Evolutionary conservation across 1,140 invertebrate genomes (phyloP), one percentile per base, ranked within the genome.

Genomic region (Heliconius hewitsoni): DNA sequence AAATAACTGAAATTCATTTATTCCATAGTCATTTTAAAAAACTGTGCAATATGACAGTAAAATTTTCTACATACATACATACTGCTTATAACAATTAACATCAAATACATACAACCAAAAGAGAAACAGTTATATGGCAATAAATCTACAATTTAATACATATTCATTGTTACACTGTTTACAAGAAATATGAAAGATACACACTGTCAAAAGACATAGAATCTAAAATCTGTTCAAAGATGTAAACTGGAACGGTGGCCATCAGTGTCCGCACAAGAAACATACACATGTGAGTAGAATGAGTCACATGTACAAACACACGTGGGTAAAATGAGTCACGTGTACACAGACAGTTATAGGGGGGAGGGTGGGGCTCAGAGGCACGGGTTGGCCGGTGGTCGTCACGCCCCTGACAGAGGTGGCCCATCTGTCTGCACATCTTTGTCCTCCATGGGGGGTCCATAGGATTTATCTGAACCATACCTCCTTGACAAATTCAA

Each of bases 401-500:
- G 92, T 93, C 92, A 93, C 91, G 93, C 92, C 27, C 87, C 84
- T 74, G 87, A 82, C 70, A 87, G 81, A 34, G 90, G 90, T 52
- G 91, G 89, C 76, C 89, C 91, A 52, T 96, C 96, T 52, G 96
- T 96, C 94, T 96, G 96, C 50, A 96, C 95, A 71, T 95, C 95
- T 87, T 96, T 96, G 85, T 96, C 96, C 83, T 96, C 95, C 8
- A 91, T 96, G 4, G 92, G 90, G 30, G 90, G 91, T 37, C 84
- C 86, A 5, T 83, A 84, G 5, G 91, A 86, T 71, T 92, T 87
- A 72, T 94, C 93, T 18, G 96, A 96, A 3, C 96, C 96, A 83
- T 95, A 96, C 89, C 96, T 95, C 80, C 95, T 94, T 11, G 96
- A 96, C 50, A 97, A 96, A 89, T 96, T 95, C 75, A 97, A 86